These are phyloP conservation scores for Atherix ibis DNA, from an alignment of 2,888 invertebrate genomes.

Conservation along the genomic window DNA sequence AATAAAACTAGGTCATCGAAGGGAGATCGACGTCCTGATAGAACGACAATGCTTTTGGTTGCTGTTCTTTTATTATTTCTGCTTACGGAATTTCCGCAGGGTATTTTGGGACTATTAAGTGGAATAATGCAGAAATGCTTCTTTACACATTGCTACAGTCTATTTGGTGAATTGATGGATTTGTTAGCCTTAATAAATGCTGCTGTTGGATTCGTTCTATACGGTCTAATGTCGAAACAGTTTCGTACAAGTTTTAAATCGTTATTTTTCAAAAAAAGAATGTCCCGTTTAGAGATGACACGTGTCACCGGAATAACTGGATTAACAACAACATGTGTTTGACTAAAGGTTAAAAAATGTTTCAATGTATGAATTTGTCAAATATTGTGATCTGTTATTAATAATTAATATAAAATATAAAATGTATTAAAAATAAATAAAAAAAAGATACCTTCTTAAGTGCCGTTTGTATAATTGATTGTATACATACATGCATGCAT, in stretches of 20 bases:
- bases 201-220: constrained; percentile 83
- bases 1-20: constrained; percentile 27
- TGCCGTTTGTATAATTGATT: too few relatives aligned
- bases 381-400: too few relatives aligned
- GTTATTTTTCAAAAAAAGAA: constrained; percentile 57
- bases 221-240: constrained; percentile 87
- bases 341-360: constrained; percentile 17
- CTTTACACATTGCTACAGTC: constrained; percentile 62
- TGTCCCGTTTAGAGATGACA: constrained; percentile 27
- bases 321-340: constrained; percentile 30
- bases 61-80: constrained; percentile 75
- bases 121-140: constrained; percentile 54
- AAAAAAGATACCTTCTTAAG: too few relatives aligned
- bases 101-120: constrained; percentile 52
- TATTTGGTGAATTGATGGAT: constrained; percentile 78
- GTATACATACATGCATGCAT: too few relatives aligned
- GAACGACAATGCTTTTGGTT: constrained; percentile 79
- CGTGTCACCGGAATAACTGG: constrained; percentile 26
- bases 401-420: too few relatives aligned
- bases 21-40: constrained; percentile 59
- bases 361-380: too few relatives aligned
- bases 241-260: constrained; percentile 62
- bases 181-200: constrained; percentile 79
- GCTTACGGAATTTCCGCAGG: constrained; percentile 79
- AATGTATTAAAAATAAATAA: too few relatives aligned